Evolutionary conservation across 2,888 invertebrate genomes (phyloP), one percentile per base, ranked within the genome.

Genomic region (Mamestra brassicae): DNA sequence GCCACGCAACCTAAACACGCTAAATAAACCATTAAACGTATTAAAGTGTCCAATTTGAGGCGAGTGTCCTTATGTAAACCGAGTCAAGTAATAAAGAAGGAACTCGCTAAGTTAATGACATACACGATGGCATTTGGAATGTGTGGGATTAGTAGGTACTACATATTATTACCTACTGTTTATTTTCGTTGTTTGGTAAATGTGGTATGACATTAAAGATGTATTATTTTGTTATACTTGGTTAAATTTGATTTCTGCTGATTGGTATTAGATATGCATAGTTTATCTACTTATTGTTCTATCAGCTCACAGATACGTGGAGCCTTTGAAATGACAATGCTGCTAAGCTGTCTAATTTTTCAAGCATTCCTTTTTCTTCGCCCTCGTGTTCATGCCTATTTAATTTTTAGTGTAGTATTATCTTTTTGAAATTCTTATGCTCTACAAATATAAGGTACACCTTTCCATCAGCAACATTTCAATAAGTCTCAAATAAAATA

Each of bases 11-110:
- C 26, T 26, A 75, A 75, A 82, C 66, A 76, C 42, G 15, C 68
- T 69, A 57, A 81, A 69, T 65, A 81, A 74, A 78, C 81, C 78
- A 81, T 81, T 70, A 81, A 54, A 61, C 36, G 5, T 69, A 81
- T 67, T 71, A 81, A 80, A 73, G 34, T 60, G 50, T 63, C 54
- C 66, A 81, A 69, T 81, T 74, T 58, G 65, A 61, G 54, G 47
- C 15, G 61, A 71, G 34, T 50, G 68, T 7, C 36, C 36, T 65
- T 50, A 61, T 45, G 15, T 61, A 74, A 71, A 74, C 54, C 38
- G 42, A 77, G 64, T 74, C 58, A 69, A 63, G 57, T 69, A 64
- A 68, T 71, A 50, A 71, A 70, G 50, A 60, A 55, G 42, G 17
- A 8, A 62, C 58, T 67, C 45, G 15, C 38, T 65, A 62, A 63